Evolutionary conservation across 2,888 invertebrate species (phyloP), one percentile per base, ranked within the genome.

Genomic region (Aphodius sticticus): DNA sequence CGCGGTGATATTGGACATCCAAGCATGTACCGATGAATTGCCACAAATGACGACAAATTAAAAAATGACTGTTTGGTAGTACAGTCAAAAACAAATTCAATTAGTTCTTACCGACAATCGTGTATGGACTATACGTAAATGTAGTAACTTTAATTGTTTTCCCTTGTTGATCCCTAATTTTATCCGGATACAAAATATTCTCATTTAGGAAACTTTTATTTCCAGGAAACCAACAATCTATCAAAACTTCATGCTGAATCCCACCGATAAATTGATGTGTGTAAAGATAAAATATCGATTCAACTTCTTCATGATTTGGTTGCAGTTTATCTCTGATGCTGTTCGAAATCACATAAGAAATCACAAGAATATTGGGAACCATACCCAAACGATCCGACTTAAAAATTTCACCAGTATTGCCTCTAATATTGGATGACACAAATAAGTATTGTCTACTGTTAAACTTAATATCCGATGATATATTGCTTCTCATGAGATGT

Each of bases 111-210:
- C 81, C 79, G 35, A 79, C 69, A 76, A 81, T 69, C 14, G 76
- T 72, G 69, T 82, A 82, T 0, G 81, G 81, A 53, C 36, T 76
- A 69, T 79, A 82, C 35, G 78, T 76, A 76, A 79, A 82, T 2
- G 81, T 76, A 1, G 79, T 77, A 69, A 81, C 74, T 35, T 76
- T 82, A 53, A 82, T 69, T 37, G 76, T 69, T 72, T 79, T 78
- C 15, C 82, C 81, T 35, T 77, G 36, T 53, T 78, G 79, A 77
- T 82, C 70, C 6, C 16, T 70, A 12, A 75, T 69, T 72, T 81
- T 80, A 79, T 81, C 79, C 14, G 77, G 70, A 53, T 76, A 77
- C 6, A 81, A 71, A 76, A 53, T 69, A n/a, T 38, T 76, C 12
- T 69, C 35, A 71, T 35, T 37, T 9, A 77, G 6, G 16, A 80